Conservation (phyloP, 2,113 vertebrate genomes). For the Diphyllodes magnificus region DNA sequence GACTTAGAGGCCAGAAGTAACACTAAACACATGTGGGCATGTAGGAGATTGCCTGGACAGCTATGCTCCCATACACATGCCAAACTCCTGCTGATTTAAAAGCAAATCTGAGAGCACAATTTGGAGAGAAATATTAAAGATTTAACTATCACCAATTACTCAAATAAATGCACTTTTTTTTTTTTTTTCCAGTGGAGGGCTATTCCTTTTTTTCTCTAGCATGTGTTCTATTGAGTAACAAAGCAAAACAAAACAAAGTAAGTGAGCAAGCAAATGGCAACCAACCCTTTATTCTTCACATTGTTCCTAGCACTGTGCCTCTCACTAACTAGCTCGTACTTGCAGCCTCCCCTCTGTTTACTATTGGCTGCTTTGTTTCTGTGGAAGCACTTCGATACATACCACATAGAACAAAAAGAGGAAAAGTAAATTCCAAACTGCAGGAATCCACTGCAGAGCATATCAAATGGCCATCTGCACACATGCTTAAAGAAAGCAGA, state of each 20-base stretch:
- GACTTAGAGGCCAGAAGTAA: not conserved
- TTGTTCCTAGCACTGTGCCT: not conserved
- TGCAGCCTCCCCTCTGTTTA: not conserved
- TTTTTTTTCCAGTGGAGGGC: not conserved
- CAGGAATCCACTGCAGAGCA: not conserved
- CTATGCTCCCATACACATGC: not conserved
- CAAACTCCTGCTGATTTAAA: not conserved
- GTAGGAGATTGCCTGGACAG: not conserved
- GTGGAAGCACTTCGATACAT: not conserved
- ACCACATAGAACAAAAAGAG: not conserved
- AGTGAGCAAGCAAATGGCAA: not conserved
- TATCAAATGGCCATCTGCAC: conserved; percentile 31
- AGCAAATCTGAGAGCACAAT: not conserved
- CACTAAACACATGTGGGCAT: not conserved
- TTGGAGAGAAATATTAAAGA: not conserved
- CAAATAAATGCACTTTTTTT: not conserved
- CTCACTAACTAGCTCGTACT: not conserved
- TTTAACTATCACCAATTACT: not conserved
- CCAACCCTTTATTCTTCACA: not conserved
- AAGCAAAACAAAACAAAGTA: not conserved
- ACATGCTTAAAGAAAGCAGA: not conserved
- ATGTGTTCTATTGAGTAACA: not conserved
- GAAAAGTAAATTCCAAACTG: not conserved
- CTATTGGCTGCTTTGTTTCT: conserved; percentile 21
- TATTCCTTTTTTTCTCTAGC: not conserved